A percentile compares a stretch with the other conserved stretches of the same genome.
These are phyloP conservation scores for Mycogona germanica DNA, from an alignment of 2,888 invertebrate genomes.

Conservation along the genomic window DNA sequence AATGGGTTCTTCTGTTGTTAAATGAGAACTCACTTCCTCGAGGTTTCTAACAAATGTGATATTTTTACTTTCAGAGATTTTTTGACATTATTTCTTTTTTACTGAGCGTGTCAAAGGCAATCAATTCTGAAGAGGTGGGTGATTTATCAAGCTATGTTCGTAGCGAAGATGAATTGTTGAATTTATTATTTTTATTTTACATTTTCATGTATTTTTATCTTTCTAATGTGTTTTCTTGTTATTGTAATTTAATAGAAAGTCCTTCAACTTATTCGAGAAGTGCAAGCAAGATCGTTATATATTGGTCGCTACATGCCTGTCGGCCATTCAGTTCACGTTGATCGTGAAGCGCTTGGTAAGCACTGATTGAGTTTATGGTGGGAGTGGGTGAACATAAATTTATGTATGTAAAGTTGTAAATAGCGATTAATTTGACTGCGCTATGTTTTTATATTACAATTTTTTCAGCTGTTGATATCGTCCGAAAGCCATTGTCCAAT, in stretches of 20 bases:
- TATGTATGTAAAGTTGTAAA: neutral
- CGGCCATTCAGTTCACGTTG: neutral
- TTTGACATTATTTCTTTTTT: slow-evolving; percentile 22
- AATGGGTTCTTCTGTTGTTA: neutral
- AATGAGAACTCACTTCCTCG: too few species aligned
- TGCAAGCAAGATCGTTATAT: neutral
- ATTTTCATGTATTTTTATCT: too few species aligned
- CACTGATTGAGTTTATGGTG: neutral
- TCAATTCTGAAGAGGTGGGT: slow-evolving; percentile 22
- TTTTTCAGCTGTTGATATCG: slow-evolving; percentile 2
- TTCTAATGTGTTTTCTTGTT: too few species aligned
- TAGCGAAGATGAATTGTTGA: neutral
- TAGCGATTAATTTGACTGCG: neutral
- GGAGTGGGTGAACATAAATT: neutral
- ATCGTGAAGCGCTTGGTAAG: slow-evolving; percentile 3
- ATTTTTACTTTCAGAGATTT: slow-evolving; percentile 19
- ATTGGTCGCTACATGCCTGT: neutral
- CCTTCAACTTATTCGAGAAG: slow-evolving; percentile 4
- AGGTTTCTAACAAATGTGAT: too few species aligned
- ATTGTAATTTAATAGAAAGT: neutral
- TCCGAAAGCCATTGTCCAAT: neutral
- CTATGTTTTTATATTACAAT: neutral
- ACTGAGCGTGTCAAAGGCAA: slow-evolving; percentile 19
- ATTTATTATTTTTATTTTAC: neutral
- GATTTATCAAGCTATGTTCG: slow-evolving; percentile 6